These are phyloP conservation scores for Dendrolimus houi DNA, from an alignment of 2,888 invertebrate genomes.

Conservation along the genomic window DNA sequence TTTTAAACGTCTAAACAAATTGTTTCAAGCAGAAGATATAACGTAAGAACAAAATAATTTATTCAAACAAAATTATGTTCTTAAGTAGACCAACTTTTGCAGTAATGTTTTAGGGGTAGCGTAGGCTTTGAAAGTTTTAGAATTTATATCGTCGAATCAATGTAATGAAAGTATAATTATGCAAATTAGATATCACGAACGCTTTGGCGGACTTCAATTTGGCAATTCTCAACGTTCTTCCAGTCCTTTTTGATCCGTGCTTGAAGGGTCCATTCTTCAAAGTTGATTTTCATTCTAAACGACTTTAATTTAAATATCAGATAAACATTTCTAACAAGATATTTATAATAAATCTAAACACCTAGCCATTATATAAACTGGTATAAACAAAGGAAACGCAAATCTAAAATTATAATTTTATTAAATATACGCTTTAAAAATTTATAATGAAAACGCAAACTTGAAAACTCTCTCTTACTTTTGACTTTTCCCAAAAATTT, in stretches of 20 bases:
- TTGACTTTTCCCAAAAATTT: no score
- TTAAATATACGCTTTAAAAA: no score
- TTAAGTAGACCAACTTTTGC: background rate
- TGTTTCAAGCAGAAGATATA: background rate
- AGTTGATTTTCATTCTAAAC: no score
- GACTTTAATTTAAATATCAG: no score
- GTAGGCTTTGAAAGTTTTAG: background rate
- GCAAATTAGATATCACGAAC: background rate
- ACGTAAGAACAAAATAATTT: background rate
- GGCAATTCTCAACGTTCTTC: background rate
- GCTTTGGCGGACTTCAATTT: background rate
- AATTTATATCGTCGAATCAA: background rate
- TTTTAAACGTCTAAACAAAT: background rate
- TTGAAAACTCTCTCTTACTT: no score
- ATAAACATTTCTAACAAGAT: no score
- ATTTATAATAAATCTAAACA: no score
- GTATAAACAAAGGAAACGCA: no score
- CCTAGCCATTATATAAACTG: no score
- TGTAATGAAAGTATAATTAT: background rate
- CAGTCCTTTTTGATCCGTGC: background rate
- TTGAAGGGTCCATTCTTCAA: no score
- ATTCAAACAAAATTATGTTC: background rate
- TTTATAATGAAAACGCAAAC: no score
- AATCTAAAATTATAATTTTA: no score
- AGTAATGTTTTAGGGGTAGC: background rate